Evolutionary conservation across 2,113 vertebrate genomes (phyloP).

Genomic region (Esox niger): DNA sequence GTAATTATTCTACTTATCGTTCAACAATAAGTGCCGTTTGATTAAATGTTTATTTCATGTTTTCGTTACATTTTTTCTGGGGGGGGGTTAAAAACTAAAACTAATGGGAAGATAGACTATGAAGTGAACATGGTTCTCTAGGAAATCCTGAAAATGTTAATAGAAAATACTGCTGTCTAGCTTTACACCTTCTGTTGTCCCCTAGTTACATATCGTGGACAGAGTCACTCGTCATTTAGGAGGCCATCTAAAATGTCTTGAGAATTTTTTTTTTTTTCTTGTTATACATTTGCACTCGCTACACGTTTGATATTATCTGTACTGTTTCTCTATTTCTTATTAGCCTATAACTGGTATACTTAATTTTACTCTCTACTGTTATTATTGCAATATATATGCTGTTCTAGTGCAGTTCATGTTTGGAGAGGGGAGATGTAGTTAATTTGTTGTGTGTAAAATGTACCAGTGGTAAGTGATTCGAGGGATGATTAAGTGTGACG

Average conservation of each 20-base stretch:
- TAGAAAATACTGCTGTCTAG: conserved; percentile 5
- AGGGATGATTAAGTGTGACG: not conserved
- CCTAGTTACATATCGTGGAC: not conserved
- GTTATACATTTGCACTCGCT: conserved; percentile 55
- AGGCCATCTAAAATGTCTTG: conserved; percentile 37
- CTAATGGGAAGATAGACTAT: not conserved
- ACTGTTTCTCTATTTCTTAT: conserved; percentile 73
- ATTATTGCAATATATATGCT: conserved; percentile 70
- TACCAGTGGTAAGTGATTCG: conserved; percentile 19
- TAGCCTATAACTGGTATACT: conserved; percentile 61
- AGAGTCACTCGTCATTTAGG: not conserved
- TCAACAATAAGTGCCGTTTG: not conserved
- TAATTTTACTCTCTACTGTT: conserved; percentile 69
- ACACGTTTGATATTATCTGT: conserved; percentile 70
- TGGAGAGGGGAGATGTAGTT: conserved; percentile 34
- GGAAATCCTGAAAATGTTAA: not conserved
- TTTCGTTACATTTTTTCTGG: not conserved
- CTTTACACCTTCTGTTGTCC: conserved; percentile 27
- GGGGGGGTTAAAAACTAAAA: not conserved
- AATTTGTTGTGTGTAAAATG: conserved; percentile 14
- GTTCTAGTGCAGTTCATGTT: conserved; percentile 62
- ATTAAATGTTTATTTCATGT: not conserved
- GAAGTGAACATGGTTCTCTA: not conserved
- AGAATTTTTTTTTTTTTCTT: conserved; percentile 39
- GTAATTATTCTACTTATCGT: not conserved